These are phyloP conservation scores for Callopanchax toddi DNA, from an alignment of 2,113 vertebrate species.

Conservation along the genomic window DNA sequence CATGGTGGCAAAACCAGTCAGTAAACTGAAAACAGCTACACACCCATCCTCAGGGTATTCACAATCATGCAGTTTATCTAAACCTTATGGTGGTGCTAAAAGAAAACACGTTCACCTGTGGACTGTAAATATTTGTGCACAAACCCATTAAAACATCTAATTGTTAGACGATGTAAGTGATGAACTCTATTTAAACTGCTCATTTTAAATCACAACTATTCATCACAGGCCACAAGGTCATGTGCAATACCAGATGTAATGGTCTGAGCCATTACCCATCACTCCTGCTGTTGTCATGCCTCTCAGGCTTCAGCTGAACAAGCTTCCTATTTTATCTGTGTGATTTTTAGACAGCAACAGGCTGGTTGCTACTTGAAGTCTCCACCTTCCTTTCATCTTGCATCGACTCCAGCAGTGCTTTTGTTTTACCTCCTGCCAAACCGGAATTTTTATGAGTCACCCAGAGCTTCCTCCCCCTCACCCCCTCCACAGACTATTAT, in stretches of 20 bases:
- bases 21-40: no score
- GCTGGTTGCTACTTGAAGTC: slow-evolving; percentile 30
- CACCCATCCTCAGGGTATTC: no score
- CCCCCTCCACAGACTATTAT: slow-evolving; percentile 34
- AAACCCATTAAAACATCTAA: background rate
- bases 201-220: slow-evolving; percentile 4
- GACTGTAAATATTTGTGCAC: background rate
- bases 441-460: slow-evolving; percentile 65
- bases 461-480: slow-evolving; percentile 39
- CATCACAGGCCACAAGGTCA: slow-evolving; percentile 14
- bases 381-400: slow-evolving; percentile 54
- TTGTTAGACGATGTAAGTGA: background rate
- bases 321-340: slow-evolving; percentile 27
- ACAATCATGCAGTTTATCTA: background rate
- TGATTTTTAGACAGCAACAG: slow-evolving; percentile 57
- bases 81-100: background rate
- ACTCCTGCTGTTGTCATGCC: slow-evolving; percentile 17
- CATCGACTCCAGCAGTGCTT: slow-evolving; percentile 47
- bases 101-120: background rate
- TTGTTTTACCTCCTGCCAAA: slow-evolving; percentile 67
- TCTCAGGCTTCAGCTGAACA: slow-evolving; percentile 28
- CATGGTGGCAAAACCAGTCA: no score
- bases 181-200: background rate
- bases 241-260: slow-evolving; percentile 38
- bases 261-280: slow-evolving; percentile 16